Base-by-base conservation (phyloP, 2,888 invertebrate genomes). In the Argyra leucocephala region DNA sequence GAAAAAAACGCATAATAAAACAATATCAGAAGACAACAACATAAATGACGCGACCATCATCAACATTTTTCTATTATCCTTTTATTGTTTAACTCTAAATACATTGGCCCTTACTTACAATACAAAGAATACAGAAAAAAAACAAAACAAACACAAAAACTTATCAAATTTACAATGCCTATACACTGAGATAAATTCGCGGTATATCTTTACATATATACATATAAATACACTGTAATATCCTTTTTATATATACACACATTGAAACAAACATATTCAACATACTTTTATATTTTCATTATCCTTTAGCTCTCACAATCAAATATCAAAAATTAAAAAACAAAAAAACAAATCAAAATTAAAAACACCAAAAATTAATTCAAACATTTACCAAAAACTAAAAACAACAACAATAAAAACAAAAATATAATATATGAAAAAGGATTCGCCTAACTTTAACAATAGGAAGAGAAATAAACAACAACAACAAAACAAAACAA, bases 61-160 rank as follows among this genome's bases (percentile, higher is more conserved):
- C 48, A 48, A 48, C 48, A 48, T 12, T 48, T 48, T 48, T 48
- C 18, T 48, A 48, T 48, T 48, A 48, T 48, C 48, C 48, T 48
- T 48, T 48, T 37, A 9, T 18, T 48, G 4, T 48, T 48, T 48
- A 48, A 48, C n/a, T n/a, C n/a, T n/a, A n/a, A n/a, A n/a, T n/a
- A n/a, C n/a, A n/a, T n/a, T 48, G n/a, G 12, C 12, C 18, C n/a
- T 18, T 18, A 7, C 48, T 18, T 48, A 48, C 48, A 48, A n/a
- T 3, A 37, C 31, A 31, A 9, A 37, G 3, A 37, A 10, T 37
- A 37, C 6, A 37, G 3, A 37, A 37, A 15, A 26, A 31, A 31
- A 31, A 31, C 31, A 6, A 31, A 31, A 31, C 31, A 12, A 31
- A 2, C 7, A 31, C 31, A 31, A 31, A 3, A 31, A 31, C 12